phyloP scores from a whole-genome alignment of 2,797 vertebrate genomes.

The Holocentrus rufus region DNA sequence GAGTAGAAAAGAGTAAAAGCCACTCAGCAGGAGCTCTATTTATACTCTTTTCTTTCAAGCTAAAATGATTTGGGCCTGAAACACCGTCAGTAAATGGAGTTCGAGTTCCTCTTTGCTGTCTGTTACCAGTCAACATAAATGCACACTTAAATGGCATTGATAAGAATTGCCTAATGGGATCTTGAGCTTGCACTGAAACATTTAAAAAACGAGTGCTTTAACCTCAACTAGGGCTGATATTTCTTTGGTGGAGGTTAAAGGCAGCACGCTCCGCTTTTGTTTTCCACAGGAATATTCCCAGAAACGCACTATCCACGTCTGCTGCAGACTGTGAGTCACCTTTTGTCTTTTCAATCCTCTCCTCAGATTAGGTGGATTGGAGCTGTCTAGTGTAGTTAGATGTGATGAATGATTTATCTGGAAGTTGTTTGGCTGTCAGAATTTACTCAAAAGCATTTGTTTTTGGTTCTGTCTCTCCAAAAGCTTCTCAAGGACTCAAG shows the following conservation, averaged over 20 bases:
- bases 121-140: not conserved
- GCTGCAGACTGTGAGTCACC: constrained; percentile 87
- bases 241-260: too few relatives aligned
- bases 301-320: constrained; percentile 89
- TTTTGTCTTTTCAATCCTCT: not conserved
- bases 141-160: not conserved
- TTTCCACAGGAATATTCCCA: constrained; percentile 89
- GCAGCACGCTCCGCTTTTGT: not conserved
- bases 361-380: not conserved
- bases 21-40: too few relatives aligned
- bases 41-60: too few relatives aligned
- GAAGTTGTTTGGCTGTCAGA: too few relatives aligned
- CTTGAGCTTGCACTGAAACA: not conserved
- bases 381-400: too few relatives aligned
- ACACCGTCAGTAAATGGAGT: too few relatives aligned
- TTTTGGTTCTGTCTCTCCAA: constrained; percentile 23
- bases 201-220: too few relatives aligned
- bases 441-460: not conserved
- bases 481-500: constrained; percentile 93
- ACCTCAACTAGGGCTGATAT: too few relatives aligned
- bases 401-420: not conserved
- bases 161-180: not conserved
- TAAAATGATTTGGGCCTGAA: too few relatives aligned
- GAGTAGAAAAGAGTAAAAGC: too few relatives aligned
- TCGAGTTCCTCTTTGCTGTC: too few relatives aligned